Evolutionary conservation across 1,140 invertebrate genomes (phyloP), one percentile per base, ranked within the genome.

Genomic region (Chlorops oryzae): DNA sequence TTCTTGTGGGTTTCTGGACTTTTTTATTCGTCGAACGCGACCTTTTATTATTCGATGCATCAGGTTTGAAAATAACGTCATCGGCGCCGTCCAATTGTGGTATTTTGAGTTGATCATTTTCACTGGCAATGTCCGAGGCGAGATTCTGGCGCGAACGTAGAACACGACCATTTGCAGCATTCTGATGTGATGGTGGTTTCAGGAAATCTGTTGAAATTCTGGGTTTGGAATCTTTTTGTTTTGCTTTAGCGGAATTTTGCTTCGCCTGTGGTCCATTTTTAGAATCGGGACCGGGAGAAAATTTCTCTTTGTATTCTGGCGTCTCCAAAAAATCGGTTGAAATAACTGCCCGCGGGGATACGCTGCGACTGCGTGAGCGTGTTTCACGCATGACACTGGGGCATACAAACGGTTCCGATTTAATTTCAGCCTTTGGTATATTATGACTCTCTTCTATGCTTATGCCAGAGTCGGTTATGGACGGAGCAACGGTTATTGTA

Each of bases 81-180:
- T 77, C 70, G 45, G 64, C 72, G 20, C 80, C 80, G 73, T 81
- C 80, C 21, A 81, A 50, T 58, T 82, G 80, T 7, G 75, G 64
- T 55, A 64, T 63, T 12, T 27, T 25, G 13, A 57, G 20, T 18
- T 22, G 23, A 7, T 42, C 28, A 40, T 58, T 55, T n/a, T 15
- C 13, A 2, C n/a, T 15, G 2, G 34, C 32, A 46, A 47, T 38
- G 27, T 50, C 41, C 2, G 27, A 7, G 2, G 35, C 22, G 37
- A 18, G 27, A 17, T 59, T 61, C 18, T 52, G 54, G 0, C 63
- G 57, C 0, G 50, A 58, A 10, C 65, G 58, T 6, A 65, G 37
- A 27, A 65, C 52, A 0, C 63, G 51, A 9, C 17, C n/a, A 4
- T 17, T 21, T 21, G 42, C 35, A 24, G 48, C 22, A 12, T 34